Conservation (phyloP, 2,113 vertebrate species). For the Ceyx melanurus region DNA sequence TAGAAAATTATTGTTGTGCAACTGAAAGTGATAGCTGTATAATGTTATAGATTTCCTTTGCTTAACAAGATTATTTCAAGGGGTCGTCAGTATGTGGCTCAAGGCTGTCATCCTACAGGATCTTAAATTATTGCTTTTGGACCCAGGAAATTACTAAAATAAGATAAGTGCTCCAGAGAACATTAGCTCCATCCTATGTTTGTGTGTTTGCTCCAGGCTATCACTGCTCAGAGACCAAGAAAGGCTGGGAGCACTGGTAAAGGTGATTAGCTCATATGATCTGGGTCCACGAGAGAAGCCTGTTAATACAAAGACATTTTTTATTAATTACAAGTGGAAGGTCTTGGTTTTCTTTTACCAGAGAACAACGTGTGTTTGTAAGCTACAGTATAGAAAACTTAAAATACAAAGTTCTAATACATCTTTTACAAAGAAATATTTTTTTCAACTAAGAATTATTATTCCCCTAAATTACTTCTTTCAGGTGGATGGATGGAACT, state of each 20-base stretch:
- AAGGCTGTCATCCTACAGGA: neutral
- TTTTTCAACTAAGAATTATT: neutral
- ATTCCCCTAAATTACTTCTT: slow-evolving; percentile 10
- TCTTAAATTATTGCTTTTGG: neutral
- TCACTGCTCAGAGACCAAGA: neutral
- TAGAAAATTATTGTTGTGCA: neutral
- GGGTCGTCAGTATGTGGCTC: neutral
- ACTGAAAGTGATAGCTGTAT: neutral
- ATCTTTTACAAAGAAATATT: neutral
- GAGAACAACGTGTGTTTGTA: neutral
- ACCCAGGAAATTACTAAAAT: neutral
- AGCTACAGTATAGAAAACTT: neutral
- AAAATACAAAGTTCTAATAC: neutral
- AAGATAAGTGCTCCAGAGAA: neutral
- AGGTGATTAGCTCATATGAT: neutral
- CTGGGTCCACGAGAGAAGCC: neutral
- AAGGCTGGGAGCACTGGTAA: neutral
- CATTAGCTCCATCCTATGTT: neutral
- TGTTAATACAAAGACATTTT: neutral
- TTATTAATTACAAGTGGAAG: neutral
- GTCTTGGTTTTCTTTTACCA: neutral
- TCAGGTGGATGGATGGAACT: slow-evolving; percentile 90
- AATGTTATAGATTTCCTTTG: neutral
- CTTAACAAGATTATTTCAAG: neutral
- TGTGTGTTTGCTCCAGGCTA: neutral